Percentiles rank a stretch among this genome's conserved stretches.
Conservation (phyloP, 2,888 invertebrate genomes). For the Scrobipalpa atriplicella region DNA sequence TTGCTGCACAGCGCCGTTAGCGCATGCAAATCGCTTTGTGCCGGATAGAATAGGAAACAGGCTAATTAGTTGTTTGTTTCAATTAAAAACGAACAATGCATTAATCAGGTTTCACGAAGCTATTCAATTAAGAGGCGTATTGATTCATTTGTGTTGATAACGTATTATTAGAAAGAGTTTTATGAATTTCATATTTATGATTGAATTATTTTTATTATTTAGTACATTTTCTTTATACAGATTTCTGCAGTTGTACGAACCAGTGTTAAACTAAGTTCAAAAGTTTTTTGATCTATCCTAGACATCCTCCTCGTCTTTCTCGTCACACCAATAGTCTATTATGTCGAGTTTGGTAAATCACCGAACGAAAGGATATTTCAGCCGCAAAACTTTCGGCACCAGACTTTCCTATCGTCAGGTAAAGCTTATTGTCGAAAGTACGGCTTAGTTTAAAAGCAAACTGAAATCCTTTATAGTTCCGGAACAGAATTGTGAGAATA, state of each 20-base stretch:
- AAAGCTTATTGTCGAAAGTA: neutral
- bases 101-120: neutral
- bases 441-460: neutral
- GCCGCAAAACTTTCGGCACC: too few relatives aligned
- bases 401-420: too few relatives aligned
- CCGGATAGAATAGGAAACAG: conserved; percentile 31
- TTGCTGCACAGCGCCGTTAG: conserved; percentile 25
- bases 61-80: conserved; percentile 31
- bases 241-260: too few relatives aligned
- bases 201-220: too few relatives aligned
- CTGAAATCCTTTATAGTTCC: neutral
- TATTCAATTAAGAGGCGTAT: neutral
- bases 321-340: too few relatives aligned
- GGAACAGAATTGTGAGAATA: neutral
- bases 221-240: too few relatives aligned
- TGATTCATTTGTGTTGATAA: neutral
- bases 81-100: conserved; percentile 22
- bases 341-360: too few relatives aligned
- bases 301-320: too few relatives aligned
- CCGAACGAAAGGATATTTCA: too few relatives aligned
- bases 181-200: neutral
- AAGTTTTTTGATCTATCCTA: too few relatives aligned
- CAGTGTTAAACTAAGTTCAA: too few relatives aligned
- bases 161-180: neutral
- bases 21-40: conserved; percentile 35